Conservation (phyloP, 1,140 invertebrate genomes). For the Lucilia sericata region DNA sequence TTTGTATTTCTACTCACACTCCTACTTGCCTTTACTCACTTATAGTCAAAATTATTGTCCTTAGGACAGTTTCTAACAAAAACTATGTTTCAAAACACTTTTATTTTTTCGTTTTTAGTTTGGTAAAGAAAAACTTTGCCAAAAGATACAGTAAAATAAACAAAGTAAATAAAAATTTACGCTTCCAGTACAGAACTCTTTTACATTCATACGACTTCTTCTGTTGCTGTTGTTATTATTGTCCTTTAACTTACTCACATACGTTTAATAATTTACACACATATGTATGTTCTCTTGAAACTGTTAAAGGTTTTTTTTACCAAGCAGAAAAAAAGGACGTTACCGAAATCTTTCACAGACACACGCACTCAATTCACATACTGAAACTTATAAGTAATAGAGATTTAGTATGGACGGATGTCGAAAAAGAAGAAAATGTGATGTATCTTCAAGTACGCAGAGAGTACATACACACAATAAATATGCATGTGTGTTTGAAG, state of each 20-base stretch:
- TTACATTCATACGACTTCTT: neutral
- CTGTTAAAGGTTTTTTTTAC: slow-evolving; percentile 21
- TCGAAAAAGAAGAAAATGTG: neutral
- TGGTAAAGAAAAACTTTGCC: slow-evolving; percentile 21
- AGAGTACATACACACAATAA: neutral
- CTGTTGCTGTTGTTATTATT: neutral
- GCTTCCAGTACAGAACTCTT: slow-evolving; percentile 6
- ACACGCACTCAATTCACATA: neutral
- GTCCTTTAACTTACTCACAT: neutral
- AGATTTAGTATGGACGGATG: slow-evolving; percentile 27
- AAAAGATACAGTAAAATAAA: slow-evolving; percentile 31
- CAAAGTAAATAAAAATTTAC: slow-evolving; percentile 40
- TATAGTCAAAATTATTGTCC: slow-evolving; percentile 21
- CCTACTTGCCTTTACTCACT: neutral
- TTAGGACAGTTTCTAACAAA: slow-evolving; percentile 25
- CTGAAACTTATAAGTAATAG: slow-evolving; percentile 15
- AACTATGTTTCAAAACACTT: neutral
- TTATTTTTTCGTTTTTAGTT: neutral
- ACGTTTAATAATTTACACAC: slow-evolving; percentile 9
- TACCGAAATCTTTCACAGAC: neutral
- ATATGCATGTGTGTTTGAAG: neutral
- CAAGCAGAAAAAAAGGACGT: neutral
- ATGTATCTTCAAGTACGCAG: neutral
- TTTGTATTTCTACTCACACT: neutral
- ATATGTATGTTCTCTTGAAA: slow-evolving; percentile 4